phyloP scores from a whole-genome alignment of 2,797 vertebrate species.

The Spea hammondii region DNA sequence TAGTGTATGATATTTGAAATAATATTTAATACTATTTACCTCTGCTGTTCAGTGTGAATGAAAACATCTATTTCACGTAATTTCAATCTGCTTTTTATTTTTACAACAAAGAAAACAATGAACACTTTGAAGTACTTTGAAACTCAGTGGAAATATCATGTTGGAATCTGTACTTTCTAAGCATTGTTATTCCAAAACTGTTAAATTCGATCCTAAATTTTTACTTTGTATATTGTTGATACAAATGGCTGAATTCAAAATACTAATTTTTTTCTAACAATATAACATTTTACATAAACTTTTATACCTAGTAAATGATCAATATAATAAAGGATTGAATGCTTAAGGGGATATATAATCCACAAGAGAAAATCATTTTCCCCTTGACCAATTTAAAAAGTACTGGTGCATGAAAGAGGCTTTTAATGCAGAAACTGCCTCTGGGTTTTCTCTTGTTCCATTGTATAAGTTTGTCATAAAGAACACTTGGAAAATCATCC shows the following conservation, averaged over 20 bases:
- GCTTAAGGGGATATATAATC: slow-evolving; percentile 15
- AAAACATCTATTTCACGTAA: no score
- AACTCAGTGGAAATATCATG: no score
- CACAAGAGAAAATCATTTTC: slow-evolving; percentile 15
- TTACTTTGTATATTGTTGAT: background rate
- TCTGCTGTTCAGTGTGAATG: no score
- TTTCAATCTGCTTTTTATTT: no score
- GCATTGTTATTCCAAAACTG: no score
- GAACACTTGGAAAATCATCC: slow-evolving; percentile 8
- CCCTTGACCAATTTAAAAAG: slow-evolving; percentile 39
- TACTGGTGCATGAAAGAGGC: slow-evolving; percentile 44
- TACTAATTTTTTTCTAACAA: background rate
- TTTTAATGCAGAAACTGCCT: slow-evolving; percentile 31
- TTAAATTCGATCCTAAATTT: no score
- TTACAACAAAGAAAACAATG: no score
- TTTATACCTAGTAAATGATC: slow-evolving; percentile 6
- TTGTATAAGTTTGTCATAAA: slow-evolving; percentile 16
- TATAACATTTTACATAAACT: slow-evolving; percentile 1
- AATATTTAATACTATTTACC: no score
- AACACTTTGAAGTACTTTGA: no score
- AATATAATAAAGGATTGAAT: slow-evolving; percentile 11
- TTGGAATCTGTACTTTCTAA: no score
- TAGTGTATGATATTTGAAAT: no score
- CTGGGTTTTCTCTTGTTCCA: slow-evolving; percentile 9
- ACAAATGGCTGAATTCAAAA: background rate